These are phyloP conservation scores for Sinocyclocheilus grahami DNA, from an alignment of 2,113 vertebrate species.

Conservation along the genomic window DNA sequence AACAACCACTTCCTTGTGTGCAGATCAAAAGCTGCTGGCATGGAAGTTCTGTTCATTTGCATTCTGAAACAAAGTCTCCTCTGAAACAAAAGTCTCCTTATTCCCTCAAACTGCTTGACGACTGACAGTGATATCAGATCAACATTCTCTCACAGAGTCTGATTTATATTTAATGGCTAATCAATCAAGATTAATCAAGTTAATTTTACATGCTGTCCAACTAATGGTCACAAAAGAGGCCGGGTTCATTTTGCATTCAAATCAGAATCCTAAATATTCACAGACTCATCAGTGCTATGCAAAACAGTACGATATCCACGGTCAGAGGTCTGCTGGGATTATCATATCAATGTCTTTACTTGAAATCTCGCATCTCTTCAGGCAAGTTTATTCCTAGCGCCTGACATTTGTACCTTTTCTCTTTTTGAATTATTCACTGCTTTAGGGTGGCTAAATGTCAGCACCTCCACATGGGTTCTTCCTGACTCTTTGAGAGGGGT, in stretches of 20 bases:
- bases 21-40: constrained; percentile 17
- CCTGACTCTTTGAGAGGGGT: constrained; percentile 39
- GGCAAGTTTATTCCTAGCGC: constrained; percentile 33
- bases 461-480: constrained; percentile 57
- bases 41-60: constrained; percentile 9
- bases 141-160: not conserved
- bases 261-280: constrained; percentile 36
- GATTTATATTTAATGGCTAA: constrained; percentile 18
- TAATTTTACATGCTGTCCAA: constrained; percentile 4
- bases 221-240: constrained; percentile 1
- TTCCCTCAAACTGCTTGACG: not conserved
- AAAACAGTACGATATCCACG: constrained; percentile 5
- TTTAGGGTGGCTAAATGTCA: constrained; percentile 79
- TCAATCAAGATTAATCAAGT: constrained; percentile 12
- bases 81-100: constrained; percentile 19
- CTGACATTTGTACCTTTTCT: constrained; percentile 75
- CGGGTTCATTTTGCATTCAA: constrained; percentile 2
- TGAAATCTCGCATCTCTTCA: constrained; percentile 35
- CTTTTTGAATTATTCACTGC: constrained; percentile 69
- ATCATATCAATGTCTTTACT: constrained; percentile 53
- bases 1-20: constrained; percentile 15
- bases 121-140: not conserved
- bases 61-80: constrained; percentile 4
- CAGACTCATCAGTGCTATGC: constrained; percentile 36
- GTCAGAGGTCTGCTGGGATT: constrained; percentile 22